These are phyloP conservation scores for Trididemnum clinides DNA, from an alignment of 23 tunicate genomes.

Conservation along the genomic window DNA sequence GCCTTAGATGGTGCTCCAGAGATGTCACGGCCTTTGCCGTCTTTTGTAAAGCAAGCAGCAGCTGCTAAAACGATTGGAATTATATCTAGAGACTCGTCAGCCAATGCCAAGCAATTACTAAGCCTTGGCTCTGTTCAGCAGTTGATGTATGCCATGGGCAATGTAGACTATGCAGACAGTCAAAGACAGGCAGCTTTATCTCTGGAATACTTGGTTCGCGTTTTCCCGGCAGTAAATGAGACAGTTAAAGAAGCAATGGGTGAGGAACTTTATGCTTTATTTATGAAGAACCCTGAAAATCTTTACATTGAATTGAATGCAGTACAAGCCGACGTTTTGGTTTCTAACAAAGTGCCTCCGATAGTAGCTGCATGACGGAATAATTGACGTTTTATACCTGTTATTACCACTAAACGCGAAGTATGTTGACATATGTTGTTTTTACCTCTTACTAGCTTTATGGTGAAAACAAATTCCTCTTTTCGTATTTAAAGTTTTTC, in stretches of 20 bases:
- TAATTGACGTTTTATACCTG: no score
- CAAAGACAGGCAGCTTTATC: constrained; percentile 85
- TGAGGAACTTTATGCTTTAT: constrained; percentile 67
- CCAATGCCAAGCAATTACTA: constrained; percentile 45
- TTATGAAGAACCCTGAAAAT: constrained; percentile 71
- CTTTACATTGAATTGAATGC: constrained; percentile 70
- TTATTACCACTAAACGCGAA: no score
- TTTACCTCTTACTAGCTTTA: no score
- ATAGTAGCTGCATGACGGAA: background rate
- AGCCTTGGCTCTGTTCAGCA: constrained; percentile 50
- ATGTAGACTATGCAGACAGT: constrained; percentile 86
- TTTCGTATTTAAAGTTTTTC: no score
- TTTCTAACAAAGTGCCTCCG: constrained; percentile 71
- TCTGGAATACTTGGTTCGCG: constrained; percentile 79
- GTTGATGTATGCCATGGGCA: constrained; percentile 84
- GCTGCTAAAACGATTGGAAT: constrained; percentile 91
- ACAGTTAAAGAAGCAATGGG: constrained; percentile 91
- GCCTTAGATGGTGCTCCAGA: constrained; percentile 67
- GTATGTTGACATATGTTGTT: no score
- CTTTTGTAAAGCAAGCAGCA: constrained; percentile 86
- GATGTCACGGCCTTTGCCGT: constrained; percentile 61
- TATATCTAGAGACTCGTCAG: constrained; percentile 66
- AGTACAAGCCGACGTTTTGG: constrained; percentile 85
- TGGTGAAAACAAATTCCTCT: no score
- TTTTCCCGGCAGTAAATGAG: constrained; percentile 83